Evolutionary conservation across 92 coral and sea anemone genomes (phyloP).

Genomic region (Diadumene lineata): DNA sequence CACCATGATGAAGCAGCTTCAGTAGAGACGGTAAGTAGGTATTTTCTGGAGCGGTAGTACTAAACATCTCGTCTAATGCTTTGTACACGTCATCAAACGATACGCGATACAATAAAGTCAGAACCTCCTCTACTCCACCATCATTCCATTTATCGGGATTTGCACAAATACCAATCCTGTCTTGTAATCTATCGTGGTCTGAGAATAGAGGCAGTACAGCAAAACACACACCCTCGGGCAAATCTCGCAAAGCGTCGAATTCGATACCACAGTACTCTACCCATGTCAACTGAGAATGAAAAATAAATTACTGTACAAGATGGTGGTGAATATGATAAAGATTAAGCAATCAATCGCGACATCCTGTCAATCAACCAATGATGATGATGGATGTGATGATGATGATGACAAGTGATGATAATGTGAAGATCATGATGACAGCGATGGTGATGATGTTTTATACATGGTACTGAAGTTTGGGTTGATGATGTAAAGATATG

Average conservation of each 20-base stretch:
- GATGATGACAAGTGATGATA: no score
- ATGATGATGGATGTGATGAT: not conserved
- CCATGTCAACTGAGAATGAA: not conserved
- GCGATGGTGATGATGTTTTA: not conserved
- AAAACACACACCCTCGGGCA: slow-evolving; percentile 3
- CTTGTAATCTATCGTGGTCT: not conserved
- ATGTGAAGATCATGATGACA: no score
- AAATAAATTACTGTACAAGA: not conserved
- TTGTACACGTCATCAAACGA: not conserved
- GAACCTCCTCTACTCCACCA: not conserved
- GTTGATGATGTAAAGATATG: no score
- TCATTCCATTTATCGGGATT: not conserved
- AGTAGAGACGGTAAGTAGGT: not conserved
- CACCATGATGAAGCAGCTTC: not conserved
- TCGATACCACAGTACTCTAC: slow-evolving; percentile 21
- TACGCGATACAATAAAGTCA: not conserved
- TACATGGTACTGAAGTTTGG: no score
- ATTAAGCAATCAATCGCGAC: no score
- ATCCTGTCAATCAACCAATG: not conserved
- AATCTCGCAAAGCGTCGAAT: not conserved
- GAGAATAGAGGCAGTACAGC: not conserved
- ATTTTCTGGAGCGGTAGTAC: not conserved
- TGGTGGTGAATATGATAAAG: no score
- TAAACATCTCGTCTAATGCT: no score
- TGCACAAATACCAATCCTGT: not conserved